Base-by-base conservation (phyloP, 2,888 invertebrate genomes). In the Dioctria rufipes region DNA sequence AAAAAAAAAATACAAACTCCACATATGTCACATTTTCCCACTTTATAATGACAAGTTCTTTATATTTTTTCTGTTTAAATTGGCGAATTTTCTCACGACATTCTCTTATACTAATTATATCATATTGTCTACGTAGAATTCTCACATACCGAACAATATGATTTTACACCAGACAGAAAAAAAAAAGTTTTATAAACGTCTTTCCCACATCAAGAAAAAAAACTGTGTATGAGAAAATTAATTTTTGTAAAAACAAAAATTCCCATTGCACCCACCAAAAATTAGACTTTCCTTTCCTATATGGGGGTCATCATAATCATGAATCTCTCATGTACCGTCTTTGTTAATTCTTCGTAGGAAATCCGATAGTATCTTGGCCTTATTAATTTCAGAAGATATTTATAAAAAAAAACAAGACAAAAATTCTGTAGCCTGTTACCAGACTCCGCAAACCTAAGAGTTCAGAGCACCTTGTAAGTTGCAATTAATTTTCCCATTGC, bases 401-500 rank as follows among this genome's bases (percentile, higher is more conserved):
- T 25, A 25, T 42, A 60, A 73, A 42, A 73, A 40, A 61, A 11
- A 61, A 25, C 5, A 60, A 37, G 5, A n/a, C 37, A 37, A 51
- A 2, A 6, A 51, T 9, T 5, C 11, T 61, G 40, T 3, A 4
- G 61, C 3, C 61, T 13, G 25, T 25, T 25, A 25, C 25, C 61
- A 25, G 11, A 37, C 61, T 61, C 61, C 61, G 8, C 37, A 39
- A 25, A 25, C n/a, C 39, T 37, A n/a, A 5, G n/a, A 42, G 73
- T 58, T 58, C 71, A 40, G 40, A 5, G 73, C 54, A 58, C 60
- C 73, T 60, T 73, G 73, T 73, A 73, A 73, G 42, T 60, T 58
- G 51, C 73, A 73, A 73, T 73, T 73, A 73, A 73, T 73, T 73
- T 73, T 73, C 58, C 73, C 54, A 58, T 60, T 54, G 58, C 73